Percentiles rank a stretch among this genome's conserved stretches.
These are phyloP conservation scores for Netelia fuscicornis DNA, from an alignment of 2,888 invertebrate species.

Conservation along the genomic window DNA sequence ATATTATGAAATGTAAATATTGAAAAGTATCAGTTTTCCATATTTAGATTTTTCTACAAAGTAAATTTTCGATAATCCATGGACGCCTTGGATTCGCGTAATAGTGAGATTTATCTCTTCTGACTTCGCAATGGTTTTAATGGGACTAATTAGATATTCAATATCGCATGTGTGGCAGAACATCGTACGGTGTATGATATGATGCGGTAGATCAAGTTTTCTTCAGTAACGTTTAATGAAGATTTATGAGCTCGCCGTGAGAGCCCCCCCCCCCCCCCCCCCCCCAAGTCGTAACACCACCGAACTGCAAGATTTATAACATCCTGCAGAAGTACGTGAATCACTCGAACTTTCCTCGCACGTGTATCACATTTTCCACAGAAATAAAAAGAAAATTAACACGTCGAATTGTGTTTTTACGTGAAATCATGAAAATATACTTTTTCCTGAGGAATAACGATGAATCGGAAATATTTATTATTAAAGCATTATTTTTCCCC, in stretches of 20 bases:
- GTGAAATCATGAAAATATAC: not conserved
- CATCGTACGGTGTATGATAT: too few relatives aligned
- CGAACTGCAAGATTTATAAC: constrained; percentile 9
- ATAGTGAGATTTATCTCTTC: too few relatives aligned
- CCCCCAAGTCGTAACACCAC: not conserved
- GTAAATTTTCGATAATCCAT: too few relatives aligned
- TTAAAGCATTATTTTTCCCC: too few relatives aligned
- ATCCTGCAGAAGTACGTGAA: not conserved
- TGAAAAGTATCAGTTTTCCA: too few relatives aligned
- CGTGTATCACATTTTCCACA: not conserved
- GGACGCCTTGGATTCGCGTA: too few relatives aligned
- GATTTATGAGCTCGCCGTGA: constrained; percentile 29
- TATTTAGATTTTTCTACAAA: too few relatives aligned
- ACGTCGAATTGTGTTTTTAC: too few relatives aligned
- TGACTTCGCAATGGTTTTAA: too few relatives aligned
- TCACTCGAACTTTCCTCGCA: constrained; percentile 7
- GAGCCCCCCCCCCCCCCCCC: not conserved
- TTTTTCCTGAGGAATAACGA: not conserved
- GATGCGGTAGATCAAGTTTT: not conserved
- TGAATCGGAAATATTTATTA: not conserved
- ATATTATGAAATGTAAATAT: too few relatives aligned
- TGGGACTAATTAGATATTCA: too few relatives aligned
- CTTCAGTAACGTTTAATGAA: constrained; percentile 27
- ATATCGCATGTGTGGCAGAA: too few relatives aligned
- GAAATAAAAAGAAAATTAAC: not conserved